Evolutionary conservation across 2,797 vertebrate species (phyloP), one percentile per base, ranked within the genome.

Genomic region (Orientallactaga sibirica): DNA sequence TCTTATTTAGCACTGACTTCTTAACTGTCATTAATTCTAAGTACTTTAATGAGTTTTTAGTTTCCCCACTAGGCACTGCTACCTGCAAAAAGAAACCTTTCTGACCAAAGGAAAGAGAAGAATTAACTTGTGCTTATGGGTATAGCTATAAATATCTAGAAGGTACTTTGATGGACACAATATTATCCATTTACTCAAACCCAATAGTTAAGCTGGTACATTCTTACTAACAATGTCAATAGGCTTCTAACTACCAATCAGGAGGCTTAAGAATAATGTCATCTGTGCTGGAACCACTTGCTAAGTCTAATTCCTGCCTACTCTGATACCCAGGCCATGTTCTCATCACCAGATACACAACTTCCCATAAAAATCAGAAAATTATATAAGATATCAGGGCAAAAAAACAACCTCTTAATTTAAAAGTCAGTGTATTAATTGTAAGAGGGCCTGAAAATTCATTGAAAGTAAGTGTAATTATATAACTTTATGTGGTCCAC

Each of bases 381-480:
- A 91, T 77, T n/a, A 88, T 81, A 9, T 33, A 58, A 78, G 66
- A 29, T 66, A 73, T 74, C 73, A 78, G 58, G 43, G 29, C 41
- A 76, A n/a, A 74, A 74, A 86, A 92, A 33, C 20, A 61, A 55
- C 2, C 3, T 10, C 33, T 12, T 73, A 70, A 87, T 88, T 73
- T 67, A 78, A 92, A 78, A 92, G 58, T 6, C 18, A 67, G 37
- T n/a, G 20, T 14, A 29, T 84, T 84, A 78, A 37, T 78, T 94
- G 66, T 0, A 73, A 84, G 73, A 66, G 22, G 64, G 7, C 9
- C 71, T 73, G 43, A 84, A 52, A 88, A 58, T 52, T 55, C 43
- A 43, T n/a, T 87, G 77, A 77, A 15, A 6, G 70, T 55, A 27
- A 29, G 14, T 37, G 64, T 76, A 71, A 41, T 55, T 41, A 52